These are phyloP conservation scores for Callaeas wilsoni DNA, from an alignment of 2,113 vertebrate species.

Conservation along the genomic window DNA sequence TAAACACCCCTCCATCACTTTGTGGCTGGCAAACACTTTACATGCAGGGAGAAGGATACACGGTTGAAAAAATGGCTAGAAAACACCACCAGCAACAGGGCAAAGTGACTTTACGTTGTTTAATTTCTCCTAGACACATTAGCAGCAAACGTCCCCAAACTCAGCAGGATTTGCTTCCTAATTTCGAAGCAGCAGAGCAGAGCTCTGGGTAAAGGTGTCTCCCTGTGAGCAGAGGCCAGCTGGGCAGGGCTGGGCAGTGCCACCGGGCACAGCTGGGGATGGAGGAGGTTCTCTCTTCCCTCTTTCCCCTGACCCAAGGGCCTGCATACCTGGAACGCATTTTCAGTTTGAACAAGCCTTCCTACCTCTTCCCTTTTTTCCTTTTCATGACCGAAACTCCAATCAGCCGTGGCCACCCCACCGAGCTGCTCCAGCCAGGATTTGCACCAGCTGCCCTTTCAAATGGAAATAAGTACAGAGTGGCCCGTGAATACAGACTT, in stretches of 20 bases:
- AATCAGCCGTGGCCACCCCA: not conserved
- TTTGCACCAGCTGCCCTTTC: slow-evolving; percentile 17
- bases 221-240: not conserved
- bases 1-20: not conserved
- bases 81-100: not conserved
- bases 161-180: not conserved
- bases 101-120: not conserved
- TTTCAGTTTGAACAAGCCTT: not conserved
- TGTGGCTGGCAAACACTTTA: not conserved
- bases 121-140: not conserved
- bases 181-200: not conserved
- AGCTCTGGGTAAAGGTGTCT: not conserved
- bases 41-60: not conserved
- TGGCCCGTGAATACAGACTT: not conserved
- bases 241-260: not conserved
- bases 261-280: fast-evolving
- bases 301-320: not conserved
- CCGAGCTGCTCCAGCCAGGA: not conserved
- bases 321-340: not conserved
- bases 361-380: not conserved
- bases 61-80: not conserved
- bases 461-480: slow-evolving; percentile 20
- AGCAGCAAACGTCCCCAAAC: not conserved
- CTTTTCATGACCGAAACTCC: not conserved
- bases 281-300: not conserved